Conservation (phyloP, 1,140 invertebrate genomes). For the Latrodectus geometricus region DNA sequence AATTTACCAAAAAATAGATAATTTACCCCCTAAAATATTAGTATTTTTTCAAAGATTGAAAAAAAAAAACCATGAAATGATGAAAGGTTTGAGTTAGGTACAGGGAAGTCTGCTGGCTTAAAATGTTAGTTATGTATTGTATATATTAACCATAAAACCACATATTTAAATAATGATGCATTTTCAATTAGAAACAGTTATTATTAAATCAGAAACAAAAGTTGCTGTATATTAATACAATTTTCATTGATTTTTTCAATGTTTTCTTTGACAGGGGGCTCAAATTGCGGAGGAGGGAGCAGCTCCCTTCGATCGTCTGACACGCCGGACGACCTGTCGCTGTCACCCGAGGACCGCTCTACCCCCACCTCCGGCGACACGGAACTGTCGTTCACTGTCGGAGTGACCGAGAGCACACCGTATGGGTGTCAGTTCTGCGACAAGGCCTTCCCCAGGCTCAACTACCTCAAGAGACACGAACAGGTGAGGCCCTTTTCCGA, state of each 20-base stretch:
- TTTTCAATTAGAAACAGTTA: too few relatives aligned
- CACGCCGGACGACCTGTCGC: conserved; percentile 46
- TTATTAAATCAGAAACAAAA: too few relatives aligned
- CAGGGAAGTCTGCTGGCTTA: too few relatives aligned
- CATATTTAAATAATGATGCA: too few relatives aligned
- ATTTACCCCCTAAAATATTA: too few relatives aligned
- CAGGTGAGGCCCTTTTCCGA: conserved; percentile 76
- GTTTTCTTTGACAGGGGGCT: conserved; percentile 33
- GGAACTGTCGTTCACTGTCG: conserved; percentile 76
- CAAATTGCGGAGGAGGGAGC: conserved; percentile 13
- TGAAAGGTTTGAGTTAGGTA: too few relatives aligned
- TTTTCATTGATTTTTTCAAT: not conserved
- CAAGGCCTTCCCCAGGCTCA: conserved; percentile 87
- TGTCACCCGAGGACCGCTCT: conserved; percentile 29
- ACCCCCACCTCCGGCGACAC: conserved; percentile 36
- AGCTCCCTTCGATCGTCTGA: conserved; percentile 38
- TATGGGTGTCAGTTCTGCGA: conserved; percentile 93
- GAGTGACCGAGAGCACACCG: conserved; percentile 80
- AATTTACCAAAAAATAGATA: too few relatives aligned
- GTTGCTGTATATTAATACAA: too few relatives aligned
- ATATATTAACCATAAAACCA: too few relatives aligned
- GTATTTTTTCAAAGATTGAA: too few relatives aligned
- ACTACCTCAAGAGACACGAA: conserved; percentile 91
- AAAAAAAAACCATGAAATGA: too few relatives aligned
- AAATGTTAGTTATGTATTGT: too few relatives aligned